Evolutionary conservation across 2,888 invertebrate species (phyloP).

Genomic region (Sturmia bella): DNA sequence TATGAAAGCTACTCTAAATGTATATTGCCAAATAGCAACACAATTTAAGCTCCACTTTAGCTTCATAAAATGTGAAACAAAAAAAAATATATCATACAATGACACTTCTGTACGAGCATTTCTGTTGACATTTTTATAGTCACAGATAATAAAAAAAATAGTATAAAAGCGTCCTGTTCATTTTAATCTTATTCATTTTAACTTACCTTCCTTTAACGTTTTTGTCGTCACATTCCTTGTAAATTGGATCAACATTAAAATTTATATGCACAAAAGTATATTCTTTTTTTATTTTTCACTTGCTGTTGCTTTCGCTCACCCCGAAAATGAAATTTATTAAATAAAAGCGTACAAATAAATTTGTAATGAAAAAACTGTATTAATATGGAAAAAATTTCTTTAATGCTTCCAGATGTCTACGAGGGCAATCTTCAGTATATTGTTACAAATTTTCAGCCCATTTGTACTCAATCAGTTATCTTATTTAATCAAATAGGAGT

Average conservation of each 20-base stretch:
- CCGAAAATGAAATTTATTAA: constrained; percentile 54
- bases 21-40: too few species aligned
- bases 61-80: background rate
- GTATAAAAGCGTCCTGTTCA: constrained; percentile 6
- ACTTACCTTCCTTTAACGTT: constrained; percentile 30
- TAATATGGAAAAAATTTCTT: background rate
- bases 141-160: constrained; percentile 14
- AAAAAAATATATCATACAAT: background rate
- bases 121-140: constrained; percentile 33
- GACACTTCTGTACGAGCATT: background rate
- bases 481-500: too few species aligned
- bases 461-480: too few species aligned
- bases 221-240: constrained; percentile 17
- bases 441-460: too few species aligned
- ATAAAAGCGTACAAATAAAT: constrained; percentile 53
- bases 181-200: constrained; percentile 51
- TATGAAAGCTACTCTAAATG: too few species aligned
- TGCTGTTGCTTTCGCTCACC: background rate
- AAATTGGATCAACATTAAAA: constrained; percentile 43
- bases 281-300: background rate
- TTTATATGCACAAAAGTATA: constrained; percentile 25
- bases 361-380: constrained; percentile 33
- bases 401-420: background rate
- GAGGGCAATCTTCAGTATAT: background rate
- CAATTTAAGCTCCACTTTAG: background rate